A percentile compares a stretch with the other conserved stretches of the same genome.
These are phyloP conservation scores for Urocyon cinereoargenteus DNA, from an alignment of 2,797 vertebrate species.

Conservation along the genomic window DNA sequence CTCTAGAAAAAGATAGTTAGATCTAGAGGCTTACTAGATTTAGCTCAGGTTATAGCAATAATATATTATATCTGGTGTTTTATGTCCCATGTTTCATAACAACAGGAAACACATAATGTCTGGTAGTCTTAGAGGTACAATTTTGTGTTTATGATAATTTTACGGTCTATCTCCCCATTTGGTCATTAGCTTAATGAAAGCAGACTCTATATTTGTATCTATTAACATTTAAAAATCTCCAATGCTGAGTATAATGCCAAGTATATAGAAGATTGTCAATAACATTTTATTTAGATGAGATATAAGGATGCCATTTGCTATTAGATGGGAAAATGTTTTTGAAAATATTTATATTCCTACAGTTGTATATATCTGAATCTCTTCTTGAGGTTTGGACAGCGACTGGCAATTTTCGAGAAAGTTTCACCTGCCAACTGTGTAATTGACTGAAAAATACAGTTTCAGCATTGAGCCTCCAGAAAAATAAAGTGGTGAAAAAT, in stretches of 20 bases:
- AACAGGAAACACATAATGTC: neutral
- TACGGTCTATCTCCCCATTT: neutral
- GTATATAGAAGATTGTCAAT: neutral
- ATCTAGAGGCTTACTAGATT: neutral
- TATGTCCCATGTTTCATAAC: slow-evolving; percentile 1
- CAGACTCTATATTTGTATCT: neutral
- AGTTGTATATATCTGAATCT: neutral
- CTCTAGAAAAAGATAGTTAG: neutral
- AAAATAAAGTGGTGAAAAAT: neutral
- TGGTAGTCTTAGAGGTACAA: neutral
- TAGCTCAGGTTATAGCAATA: neutral
- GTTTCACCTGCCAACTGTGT: neutral
- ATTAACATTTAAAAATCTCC: neutral
- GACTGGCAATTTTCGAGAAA: neutral
- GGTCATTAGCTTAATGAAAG: neutral
- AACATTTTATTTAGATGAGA: neutral
- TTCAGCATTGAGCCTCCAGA: neutral
- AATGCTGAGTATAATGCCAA: neutral
- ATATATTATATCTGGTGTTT: neutral
- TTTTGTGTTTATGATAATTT: neutral
- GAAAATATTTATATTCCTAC: neutral
- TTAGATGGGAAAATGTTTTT: neutral
- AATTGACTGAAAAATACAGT: neutral
- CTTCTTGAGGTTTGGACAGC: neutral
- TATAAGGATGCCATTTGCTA: neutral